Evolutionary conservation across 2,797 vertebrate genomes (phyloP).

Genomic region (Petrocephalus sullivani): DNA sequence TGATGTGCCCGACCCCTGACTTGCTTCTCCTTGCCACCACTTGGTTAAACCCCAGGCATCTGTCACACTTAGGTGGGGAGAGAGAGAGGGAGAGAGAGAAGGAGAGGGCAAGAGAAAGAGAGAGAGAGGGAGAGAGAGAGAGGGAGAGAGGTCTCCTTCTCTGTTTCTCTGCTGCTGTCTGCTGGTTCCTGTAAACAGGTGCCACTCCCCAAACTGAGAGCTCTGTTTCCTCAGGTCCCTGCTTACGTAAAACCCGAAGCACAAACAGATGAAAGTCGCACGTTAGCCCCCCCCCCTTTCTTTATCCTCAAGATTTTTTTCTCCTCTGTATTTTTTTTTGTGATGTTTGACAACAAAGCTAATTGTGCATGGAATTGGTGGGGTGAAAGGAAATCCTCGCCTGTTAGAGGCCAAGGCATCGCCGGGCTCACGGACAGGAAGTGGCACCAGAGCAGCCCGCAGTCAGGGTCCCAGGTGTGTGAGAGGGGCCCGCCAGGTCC

Average conservation of each 20-base stretch:
- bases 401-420: constrained; percentile 56
- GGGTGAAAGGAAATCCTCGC: constrained; percentile 61
- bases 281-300: neutral
- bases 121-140: neutral
- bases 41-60: constrained; percentile 31
- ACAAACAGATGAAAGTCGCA: constrained; percentile 34
- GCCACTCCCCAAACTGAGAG: constrained; percentile 1
- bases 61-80: constrained; percentile 27
- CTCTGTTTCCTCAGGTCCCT: constrained; percentile 4
- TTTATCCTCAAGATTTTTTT: constrained; percentile 18
- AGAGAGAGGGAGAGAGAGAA: too few relatives aligned
- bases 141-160: constrained; percentile 19
- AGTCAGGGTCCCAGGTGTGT: constrained; percentile 39
- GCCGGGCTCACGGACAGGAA: constrained; percentile 54
- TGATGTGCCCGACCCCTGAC: constrained; percentile 32
- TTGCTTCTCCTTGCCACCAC: neutral
- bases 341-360: constrained; percentile 36
- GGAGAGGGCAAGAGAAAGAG: neutral
- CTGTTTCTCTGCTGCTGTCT: constrained; percentile 14
- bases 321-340: constrained; percentile 15
- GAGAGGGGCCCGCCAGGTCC: constrained; percentile 51
- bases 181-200: constrained; percentile 27
- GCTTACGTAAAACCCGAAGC: constrained; percentile 27
- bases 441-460: constrained; percentile 55
- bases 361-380: constrained; percentile 50